phyloP scores from a whole-genome alignment of 2,797 vertebrate species.

The Eulemur rubriventer region DNA sequence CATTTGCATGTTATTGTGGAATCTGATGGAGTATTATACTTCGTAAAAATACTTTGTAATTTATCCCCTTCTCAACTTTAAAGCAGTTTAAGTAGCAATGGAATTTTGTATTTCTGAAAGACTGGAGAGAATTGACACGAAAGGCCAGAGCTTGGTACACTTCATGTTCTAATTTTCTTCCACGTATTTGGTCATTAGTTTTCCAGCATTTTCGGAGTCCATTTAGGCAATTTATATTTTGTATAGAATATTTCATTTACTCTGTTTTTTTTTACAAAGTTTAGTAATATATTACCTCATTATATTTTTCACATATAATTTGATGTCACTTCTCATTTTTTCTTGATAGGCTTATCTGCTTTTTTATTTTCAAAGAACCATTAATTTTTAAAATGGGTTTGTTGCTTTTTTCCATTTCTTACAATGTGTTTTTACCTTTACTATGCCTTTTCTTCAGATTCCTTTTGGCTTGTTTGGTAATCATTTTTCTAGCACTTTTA shows the following conservation, averaged over 20 bases:
- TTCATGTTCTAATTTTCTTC: background rate
- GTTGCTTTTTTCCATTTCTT: background rate
- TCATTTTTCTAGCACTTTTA: background rate
- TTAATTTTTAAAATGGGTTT: background rate
- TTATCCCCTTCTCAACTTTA: background rate
- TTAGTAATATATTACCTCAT: background rate
- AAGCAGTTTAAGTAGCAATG: background rate
- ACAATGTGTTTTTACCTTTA: background rate
- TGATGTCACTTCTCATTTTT: background rate
- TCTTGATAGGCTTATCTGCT: background rate
- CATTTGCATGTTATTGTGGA: background rate
- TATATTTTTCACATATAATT: background rate
- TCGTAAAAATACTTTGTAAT: background rate
- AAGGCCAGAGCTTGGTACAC: fast-evolving
- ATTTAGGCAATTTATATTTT: background rate
- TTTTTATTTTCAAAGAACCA: background rate
- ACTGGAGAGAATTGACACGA: background rate
- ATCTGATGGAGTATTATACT: background rate
- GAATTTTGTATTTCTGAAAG: background rate
- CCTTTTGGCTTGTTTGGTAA: background rate
- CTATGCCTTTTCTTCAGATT: background rate
- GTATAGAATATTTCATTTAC: background rate
- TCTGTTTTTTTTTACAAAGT: background rate
- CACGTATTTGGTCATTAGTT: background rate
- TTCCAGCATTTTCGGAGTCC: background rate